Evolutionary conservation across 2,113 vertebrate genomes (phyloP), one percentile per base, ranked within the genome.

Genomic region (Sterrhoptilus dennistouni): DNA sequence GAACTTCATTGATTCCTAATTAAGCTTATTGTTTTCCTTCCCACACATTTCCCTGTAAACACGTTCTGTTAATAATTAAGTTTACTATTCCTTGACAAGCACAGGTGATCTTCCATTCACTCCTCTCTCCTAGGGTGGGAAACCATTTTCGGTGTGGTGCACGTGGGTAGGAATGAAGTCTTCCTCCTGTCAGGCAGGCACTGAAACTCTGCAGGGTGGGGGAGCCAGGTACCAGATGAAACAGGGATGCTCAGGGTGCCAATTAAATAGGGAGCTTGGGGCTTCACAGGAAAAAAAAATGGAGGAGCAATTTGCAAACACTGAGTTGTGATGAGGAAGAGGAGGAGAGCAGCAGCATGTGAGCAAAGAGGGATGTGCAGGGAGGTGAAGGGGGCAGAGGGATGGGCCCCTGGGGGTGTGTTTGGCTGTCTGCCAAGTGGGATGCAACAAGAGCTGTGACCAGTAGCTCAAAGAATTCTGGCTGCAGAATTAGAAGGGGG

Each of bases 1-100:
- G 72, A 96, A 97, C 66, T 86, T 90, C 93, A 97, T 92, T 96
- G 96, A 96, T 96, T 97, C 93, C 86, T 96, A 97, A 97, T 97
- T 97, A 96, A 93, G 74, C 68, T 69, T 74, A 59, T 93, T 97
- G 91, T 96, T 97, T 91, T 40, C 42, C 69, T 93, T 95, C 82
- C 94, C 83, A 88, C 77, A 49, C 59, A 11, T 47, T 89, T 47
- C 59, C 19, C 53, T 95, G 88, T 96, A 96, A 96, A 94, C 93
- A 94, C 1, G 2, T 87, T 91, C 7, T 2, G 64, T 60, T 96
- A 83, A 96, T 96, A 96, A 97, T 95, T 87, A 91, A 90, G 69
- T 91, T 93, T 94, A 96, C 94, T 96, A 94, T 94, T 96, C 87
- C 91, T 74, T 96, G 94, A 96, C 94, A 96, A 91, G 79, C 76